Conservation (phyloP, 1,140 invertebrate species). For the Pseudomyrmex dendroicus region DNA sequence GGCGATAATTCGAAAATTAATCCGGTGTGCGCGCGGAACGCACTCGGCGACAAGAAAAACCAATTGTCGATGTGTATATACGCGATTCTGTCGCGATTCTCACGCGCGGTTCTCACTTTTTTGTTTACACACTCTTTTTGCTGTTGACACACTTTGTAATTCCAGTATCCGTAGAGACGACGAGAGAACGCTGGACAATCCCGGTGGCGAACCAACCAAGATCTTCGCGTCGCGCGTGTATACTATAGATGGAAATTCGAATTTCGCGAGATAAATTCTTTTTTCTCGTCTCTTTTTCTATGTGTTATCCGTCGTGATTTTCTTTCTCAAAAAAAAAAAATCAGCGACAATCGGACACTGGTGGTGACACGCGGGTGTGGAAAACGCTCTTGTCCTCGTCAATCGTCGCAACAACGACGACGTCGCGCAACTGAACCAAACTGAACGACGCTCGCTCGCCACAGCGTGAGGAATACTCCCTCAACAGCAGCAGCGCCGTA, state of each 20-base stretch:
- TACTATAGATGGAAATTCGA: conserved; percentile 28
- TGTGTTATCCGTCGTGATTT: not conserved
- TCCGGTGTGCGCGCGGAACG: not conserved
- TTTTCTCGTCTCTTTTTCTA: not conserved
- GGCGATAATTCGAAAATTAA: not conserved
- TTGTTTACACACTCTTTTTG: conserved; percentile 61
- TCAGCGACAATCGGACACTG: not conserved
- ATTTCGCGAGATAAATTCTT: conserved; percentile 27
- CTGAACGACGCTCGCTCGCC: conserved; percentile 65
- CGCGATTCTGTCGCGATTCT: conserved; percentile 17
- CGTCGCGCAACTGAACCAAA: conserved; percentile 61
- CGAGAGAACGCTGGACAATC: conserved; percentile 48
- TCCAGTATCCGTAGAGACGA: conserved; percentile 69
- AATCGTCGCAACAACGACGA: conserved; percentile 75
- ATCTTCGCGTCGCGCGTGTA: conserved; percentile 45
- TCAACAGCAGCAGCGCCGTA: conserved; percentile 18
- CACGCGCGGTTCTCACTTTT: conserved; percentile 66
- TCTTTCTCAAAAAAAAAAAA: not conserved
- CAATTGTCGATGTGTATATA: not conserved
- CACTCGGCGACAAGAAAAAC: not conserved
- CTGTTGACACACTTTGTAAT: conserved; percentile 72
- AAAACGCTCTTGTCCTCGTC: conserved; percentile 64
- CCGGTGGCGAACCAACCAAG: conserved; percentile 37
- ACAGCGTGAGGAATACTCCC: conserved; percentile 23
- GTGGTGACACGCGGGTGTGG: not conserved